Base-by-base conservation (phyloP, 2,888 invertebrate species). In the Cataglyphis rosenhaueri region DNA sequence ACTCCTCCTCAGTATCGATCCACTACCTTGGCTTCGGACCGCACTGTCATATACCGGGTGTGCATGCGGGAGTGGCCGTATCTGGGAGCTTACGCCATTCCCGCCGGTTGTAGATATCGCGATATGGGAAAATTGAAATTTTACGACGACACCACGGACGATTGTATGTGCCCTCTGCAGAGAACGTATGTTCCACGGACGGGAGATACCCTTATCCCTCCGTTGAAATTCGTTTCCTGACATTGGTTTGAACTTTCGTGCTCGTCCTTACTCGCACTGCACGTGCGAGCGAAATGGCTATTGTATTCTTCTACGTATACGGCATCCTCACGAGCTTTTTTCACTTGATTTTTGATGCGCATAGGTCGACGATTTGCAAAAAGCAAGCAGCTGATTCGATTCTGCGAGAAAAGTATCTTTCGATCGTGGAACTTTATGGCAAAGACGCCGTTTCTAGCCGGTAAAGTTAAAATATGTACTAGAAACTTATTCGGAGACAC, bases 101-200 rank as follows among this genome's bases (percentile, higher is more conserved):
- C 79, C 70, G 70, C 55, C 68, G 73, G 81, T 70, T 66, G 44
- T 73, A 74, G 82, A 83, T 87, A 84, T 78, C 76, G 82, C 86
- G 83, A 88, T 84, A 85, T 84, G 84, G 84, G 85, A 83, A 91
- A 90, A 91, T 91, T 91, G 91, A 89, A 91, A 91, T 91, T 91
- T 91, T 87, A 91, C 88, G 84, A 78, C 86, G 85, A 88, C 87
- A 87, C 87, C 86, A 81, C 57, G 65, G 59, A 84, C 86, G 86
- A 88, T 88, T 87, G 82, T 87, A 84, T 65, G 59, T 68, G 81
- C 68, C 66, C 68, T 74, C 66, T 29, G 41, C 48, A 38, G 52
- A 38, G 48, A 81, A 84, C 70, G 84, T 84, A 82, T 75, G 75
- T 73, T 65, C 70, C 44, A 55, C 55, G 64, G 12, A 21, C 9